phyloP scores from a whole-genome alignment of 2,113 vertebrate species.

The Chloropsis hardwickii region DNA sequence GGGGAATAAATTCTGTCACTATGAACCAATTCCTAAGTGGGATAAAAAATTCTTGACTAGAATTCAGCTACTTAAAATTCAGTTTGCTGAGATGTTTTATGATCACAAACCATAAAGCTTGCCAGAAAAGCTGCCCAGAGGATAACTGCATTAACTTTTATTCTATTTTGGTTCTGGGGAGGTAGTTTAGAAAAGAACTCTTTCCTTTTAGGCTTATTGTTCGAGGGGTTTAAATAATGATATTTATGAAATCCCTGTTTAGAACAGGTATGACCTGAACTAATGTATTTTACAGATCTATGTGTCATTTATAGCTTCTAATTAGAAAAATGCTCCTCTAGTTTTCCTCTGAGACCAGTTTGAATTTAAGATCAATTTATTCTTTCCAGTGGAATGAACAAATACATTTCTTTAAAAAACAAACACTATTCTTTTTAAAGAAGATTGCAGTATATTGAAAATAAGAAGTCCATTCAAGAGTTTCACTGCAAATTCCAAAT shows the following conservation, averaged over 20 bases:
- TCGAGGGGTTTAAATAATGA: not conserved
- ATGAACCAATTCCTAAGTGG: slow-evolving; percentile 41
- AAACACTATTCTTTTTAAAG: not conserved
- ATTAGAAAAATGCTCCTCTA: not conserved
- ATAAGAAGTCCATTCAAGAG: not conserved
- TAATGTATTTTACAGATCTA: not conserved
- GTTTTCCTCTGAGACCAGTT: not conserved
- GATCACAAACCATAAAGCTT: slow-evolving; percentile 48
- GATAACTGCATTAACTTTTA: slow-evolving; percentile 32
- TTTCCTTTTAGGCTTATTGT: not conserved
- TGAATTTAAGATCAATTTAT: not conserved
- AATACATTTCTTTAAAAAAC: not conserved
- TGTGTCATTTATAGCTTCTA: not conserved
- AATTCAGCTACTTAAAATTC: slow-evolving; percentile 61
- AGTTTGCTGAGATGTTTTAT: slow-evolving; percentile 50
- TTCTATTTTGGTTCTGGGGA: not conserved
- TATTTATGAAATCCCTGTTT: not conserved
- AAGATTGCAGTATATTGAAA: not conserved
- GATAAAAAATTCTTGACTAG: slow-evolving; percentile 52
- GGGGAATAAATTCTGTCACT: slow-evolving; percentile 57
- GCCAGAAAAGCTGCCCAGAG: not conserved
- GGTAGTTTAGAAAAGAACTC: not conserved
- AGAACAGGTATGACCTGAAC: not conserved
- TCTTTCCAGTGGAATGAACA: not conserved
- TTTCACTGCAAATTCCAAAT: not conserved